These are phyloP conservation scores for Rhombomys opimus DNA, from an alignment of 2,113 vertebrate genomes.

Conservation along the genomic window DNA sequence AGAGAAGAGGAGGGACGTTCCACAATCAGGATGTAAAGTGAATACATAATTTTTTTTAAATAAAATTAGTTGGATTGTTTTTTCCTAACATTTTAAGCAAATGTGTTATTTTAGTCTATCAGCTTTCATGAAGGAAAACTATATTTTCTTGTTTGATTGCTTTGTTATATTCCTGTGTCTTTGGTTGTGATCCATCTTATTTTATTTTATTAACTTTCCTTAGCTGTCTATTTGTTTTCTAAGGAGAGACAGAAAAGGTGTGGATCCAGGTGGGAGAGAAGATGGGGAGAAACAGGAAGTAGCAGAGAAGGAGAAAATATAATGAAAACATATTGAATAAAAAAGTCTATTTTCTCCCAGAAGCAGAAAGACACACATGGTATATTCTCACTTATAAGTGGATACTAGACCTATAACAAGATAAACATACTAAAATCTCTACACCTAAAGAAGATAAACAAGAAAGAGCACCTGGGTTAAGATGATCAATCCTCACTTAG, in stretches of 20 bases:
- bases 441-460: too few relatives aligned
- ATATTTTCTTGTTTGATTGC: not conserved
- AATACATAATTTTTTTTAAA: too few relatives aligned
- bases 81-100: constrained; percentile 25
- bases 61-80: not conserved
- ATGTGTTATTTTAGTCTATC: not conserved
- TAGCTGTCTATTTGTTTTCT: not conserved
- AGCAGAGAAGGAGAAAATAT: not conserved
- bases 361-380: too few relatives aligned
- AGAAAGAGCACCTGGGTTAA: too few relatives aligned
- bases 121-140: not conserved
- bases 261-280: not conserved
- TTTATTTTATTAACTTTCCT: not conserved
- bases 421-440: too few relatives aligned
- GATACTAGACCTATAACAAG: too few relatives aligned
- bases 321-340: not conserved
- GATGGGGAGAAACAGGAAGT: not conserved
- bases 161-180: not conserved
- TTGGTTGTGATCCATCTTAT: not conserved
- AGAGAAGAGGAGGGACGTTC: too few relatives aligned
- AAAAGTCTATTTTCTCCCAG: not conserved
- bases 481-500: too few relatives aligned
- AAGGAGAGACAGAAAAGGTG: not conserved
- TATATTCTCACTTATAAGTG: too few relatives aligned
- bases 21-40: too few relatives aligned